Percentiles rank a stretch among this genome's conserved stretches.
Evolutionary conservation across 2,888 invertebrate genomes (phyloP).

Genomic region (Leistus spinibarbis): DNA sequence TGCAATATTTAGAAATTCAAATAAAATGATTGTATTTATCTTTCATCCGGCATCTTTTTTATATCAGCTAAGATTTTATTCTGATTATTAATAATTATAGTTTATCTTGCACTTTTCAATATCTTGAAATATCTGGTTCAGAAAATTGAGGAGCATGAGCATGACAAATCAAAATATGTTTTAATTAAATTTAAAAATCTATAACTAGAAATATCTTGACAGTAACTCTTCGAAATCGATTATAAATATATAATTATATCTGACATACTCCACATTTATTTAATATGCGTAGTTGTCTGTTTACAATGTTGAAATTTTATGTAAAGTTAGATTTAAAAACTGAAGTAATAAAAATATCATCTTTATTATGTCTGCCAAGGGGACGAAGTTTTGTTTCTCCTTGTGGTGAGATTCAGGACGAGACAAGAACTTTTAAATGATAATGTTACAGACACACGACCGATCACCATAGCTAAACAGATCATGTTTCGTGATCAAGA

Average conservation of each 20-base stretch:
- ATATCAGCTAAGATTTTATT: neutral
- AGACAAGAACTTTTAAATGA: too few species aligned
- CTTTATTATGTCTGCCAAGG: too few species aligned
- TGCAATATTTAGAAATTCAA: neutral
- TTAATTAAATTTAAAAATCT: neutral
- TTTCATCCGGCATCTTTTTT: neutral
- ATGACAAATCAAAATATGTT: neutral
- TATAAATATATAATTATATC: neutral
- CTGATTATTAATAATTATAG: too few species aligned
- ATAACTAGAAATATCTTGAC: neutral
- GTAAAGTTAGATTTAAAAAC: too few species aligned
- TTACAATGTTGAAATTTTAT: too few species aligned
- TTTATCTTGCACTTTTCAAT: neutral
- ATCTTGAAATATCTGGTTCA: neutral
- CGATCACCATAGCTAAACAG: too few species aligned
- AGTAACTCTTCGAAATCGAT: neutral
- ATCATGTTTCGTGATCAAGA: too few species aligned
- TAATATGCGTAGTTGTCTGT: neutral
- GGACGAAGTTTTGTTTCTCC: too few species aligned
- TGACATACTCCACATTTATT: neutral
- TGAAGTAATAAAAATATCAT: too few species aligned
- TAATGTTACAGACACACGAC: too few species aligned
- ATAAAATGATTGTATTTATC: neutral
- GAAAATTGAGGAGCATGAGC: too few species aligned
- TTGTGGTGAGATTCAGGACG: too few species aligned